These are phyloP conservation scores for Megaleporinus macrocephalus DNA, from an alignment of 2,113 vertebrate species.

Conservation along the genomic window DNA sequence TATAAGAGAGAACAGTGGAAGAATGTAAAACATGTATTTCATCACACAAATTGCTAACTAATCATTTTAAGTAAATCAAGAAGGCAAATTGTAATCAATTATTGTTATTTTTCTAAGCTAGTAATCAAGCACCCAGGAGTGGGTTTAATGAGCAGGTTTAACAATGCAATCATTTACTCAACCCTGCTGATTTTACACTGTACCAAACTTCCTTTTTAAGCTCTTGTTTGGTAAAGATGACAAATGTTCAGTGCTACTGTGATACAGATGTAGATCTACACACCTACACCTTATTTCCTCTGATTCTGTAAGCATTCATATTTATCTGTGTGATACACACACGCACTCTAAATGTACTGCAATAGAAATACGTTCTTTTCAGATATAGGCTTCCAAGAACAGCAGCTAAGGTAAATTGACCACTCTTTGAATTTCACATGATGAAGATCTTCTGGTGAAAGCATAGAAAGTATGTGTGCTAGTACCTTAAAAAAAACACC, in stretches of 20 bases:
- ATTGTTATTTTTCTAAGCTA: no score
- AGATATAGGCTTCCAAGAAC: neutral
- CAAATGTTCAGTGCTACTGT: neutral
- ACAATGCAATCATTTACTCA: neutral
- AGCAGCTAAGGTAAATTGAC: conserved; percentile 8
- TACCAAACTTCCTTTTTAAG: neutral
- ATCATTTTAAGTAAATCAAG: no score
- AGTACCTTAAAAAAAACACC: neutral
- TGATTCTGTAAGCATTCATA: neutral
- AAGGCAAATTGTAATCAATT: no score
- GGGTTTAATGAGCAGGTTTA: neutral
- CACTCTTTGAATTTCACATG: conserved; percentile 25
- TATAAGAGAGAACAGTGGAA: no score
- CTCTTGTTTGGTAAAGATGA: neutral
- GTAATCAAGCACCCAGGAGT: no score
- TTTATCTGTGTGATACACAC: neutral
- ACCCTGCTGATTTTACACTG: neutral
- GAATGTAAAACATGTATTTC: no score
- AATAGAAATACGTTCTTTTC: conserved; percentile 31
- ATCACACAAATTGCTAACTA: no score
- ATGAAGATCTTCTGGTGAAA: conserved; percentile 9
- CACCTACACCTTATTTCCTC: no score
- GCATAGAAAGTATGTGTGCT: neutral
- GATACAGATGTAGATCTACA: neutral
- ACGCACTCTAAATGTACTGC: neutral